phyloP scores from a whole-genome alignment of 2,888 invertebrate genomes.

The Limnephilus rhombicus region DNA sequence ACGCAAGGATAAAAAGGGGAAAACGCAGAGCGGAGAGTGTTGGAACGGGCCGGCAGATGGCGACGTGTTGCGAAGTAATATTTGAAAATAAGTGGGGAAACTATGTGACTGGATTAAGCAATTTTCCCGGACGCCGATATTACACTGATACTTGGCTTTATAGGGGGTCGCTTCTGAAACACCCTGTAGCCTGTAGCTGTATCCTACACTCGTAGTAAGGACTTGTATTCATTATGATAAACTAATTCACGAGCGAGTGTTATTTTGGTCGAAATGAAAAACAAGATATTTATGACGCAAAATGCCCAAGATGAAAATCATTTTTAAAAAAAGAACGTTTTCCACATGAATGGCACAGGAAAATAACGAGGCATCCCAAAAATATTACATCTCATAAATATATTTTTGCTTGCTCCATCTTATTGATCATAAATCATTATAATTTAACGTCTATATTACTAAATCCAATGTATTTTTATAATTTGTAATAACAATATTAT shows the following conservation, averaged over 20 bases:
- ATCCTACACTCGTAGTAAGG: background rate
- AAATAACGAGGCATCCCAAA: too few species aligned
- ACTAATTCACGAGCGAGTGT: background rate
- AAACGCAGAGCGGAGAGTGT: background rate
- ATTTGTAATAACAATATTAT: too few species aligned
- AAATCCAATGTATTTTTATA: too few species aligned
- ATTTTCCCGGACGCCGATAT: constrained; percentile 56
- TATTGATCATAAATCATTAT: too few species aligned
- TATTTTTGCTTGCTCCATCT: too few species aligned
- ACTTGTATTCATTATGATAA: background rate
- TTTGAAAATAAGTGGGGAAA: constrained; percentile 64
- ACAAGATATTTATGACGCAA: background rate
- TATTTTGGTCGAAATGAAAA: background rate
- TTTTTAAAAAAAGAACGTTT: too few species aligned
- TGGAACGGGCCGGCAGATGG: constrained; percentile 35
- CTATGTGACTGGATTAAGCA: constrained; percentile 65
- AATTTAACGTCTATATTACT: too few species aligned
- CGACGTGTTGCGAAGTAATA: constrained; percentile 61
- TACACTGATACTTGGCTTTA: constrained; percentile 47
- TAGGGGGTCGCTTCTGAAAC: constrained; percentile 23
- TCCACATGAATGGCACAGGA: too few species aligned
- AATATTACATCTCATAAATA: too few species aligned
- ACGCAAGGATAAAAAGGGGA: background rate
- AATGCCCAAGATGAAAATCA: too few species aligned
- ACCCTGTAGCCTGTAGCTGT: constrained; percentile 6